Evolutionary conservation across 2,797 vertebrate species (phyloP), one percentile per base, ranked within the genome.

Genomic region (Valencia hispanica): DNA sequence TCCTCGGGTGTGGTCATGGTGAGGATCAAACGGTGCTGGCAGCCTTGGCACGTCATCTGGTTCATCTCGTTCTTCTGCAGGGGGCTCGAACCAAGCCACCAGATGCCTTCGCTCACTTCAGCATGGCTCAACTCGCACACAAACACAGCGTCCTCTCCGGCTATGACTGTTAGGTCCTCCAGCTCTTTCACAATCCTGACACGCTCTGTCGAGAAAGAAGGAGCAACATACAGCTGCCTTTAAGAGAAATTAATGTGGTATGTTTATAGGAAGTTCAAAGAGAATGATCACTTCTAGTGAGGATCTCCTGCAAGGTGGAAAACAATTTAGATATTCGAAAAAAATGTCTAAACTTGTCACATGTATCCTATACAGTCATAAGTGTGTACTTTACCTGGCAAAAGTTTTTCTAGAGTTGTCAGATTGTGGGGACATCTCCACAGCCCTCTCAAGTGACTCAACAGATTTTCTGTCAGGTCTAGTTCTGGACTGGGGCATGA

Each of bases 31-130:
- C 93, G 94, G 77, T 94, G 95, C 61, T 88, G 81, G 3, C 87
- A 86, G 7, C 95, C 96, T 10, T 36, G 73, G 74, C 91, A 92
- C 5, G 86, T 96, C 93, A 97, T 95, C 79, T 96, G 93, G 59
- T 97, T 99, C 95, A 97, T 96, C 76, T 97, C 92, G 74, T 98
- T 96, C 91, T 96, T 95, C 94, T 98, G 97, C 45, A 99, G 96
- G 48, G 94, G 94, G 72, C 94, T 96, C 76, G 96, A 95, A 66
- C 97, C 97, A 1, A 99, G 96, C 97, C 97, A 99, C 98, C 98
- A 99, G 83, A 93, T 93, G 9, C 96, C 96, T 0, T 97, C 96
- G 2, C 73, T 94, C 89, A 96, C 91, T 0, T 96, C 95, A 0
- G 94, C 85, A 0, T 94, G 93, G 18, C 97, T 98, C 90, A 99